Base-by-base conservation (phyloP, 2,888 invertebrate genomes). In the Oeneis ivallda region DNA sequence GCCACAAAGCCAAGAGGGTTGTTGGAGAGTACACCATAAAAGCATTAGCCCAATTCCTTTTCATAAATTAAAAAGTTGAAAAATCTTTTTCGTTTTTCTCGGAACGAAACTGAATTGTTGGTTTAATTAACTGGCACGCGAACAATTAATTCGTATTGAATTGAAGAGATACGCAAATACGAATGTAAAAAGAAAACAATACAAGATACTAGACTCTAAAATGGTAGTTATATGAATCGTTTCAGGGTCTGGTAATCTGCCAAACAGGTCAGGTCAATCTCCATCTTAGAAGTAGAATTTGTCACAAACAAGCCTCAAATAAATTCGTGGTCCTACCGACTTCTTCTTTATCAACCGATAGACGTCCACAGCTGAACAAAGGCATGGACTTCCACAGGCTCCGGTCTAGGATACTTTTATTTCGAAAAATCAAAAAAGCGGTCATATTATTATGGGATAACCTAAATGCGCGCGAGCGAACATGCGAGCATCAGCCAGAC, bases 21-120 rank as follows among this genome's bases (percentile, higher is more conserved):
- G 64, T 52, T 57, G 65, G 59, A 64, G 67, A 70, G 61, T 70
- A 34, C 59, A 64, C 54, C 59, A 71, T 69, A 68, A 68, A 67
- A 37, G 52, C 64, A 66, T 70, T 66, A 58, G 37, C 65, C 67
- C 60, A 34, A 62, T 70, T 67, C 49, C 34, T 43, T 43, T 53
- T 58, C 43, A 64, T 61, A 41, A 61, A 59, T 63, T 56, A 6
- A 63, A 62, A 63, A 45, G 15, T 49, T 54, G 59, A 34, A 45
- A 49, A 56, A 60, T 49, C 43, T 26, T 62, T 50, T 52, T 9
- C 45, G 13, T 45, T 45, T 15, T 54, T 50, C 54, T 66, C 62
- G n/a, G 50, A 62, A 59, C 39, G 41, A 4, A 47, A 37, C 11
- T 43, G 32, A 17, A 61, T 17, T 52, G 34, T 52, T 7, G 7